Base-by-base conservation (phyloP, 2,113 vertebrate genomes). In the Larimichthys polyactis region DNA sequence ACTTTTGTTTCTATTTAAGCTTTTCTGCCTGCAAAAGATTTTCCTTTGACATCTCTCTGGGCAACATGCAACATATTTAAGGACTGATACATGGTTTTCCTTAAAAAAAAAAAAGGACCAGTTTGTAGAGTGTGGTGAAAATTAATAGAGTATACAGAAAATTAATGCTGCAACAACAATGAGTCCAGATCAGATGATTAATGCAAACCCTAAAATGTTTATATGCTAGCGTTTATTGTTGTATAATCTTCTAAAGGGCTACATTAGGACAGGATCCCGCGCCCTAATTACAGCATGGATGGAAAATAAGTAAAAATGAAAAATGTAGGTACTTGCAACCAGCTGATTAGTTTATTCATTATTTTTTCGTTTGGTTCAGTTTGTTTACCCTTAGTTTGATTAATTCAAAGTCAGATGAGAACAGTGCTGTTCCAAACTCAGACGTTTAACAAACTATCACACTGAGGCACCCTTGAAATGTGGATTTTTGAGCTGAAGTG, bases 1-100 rank as follows among this genome's bases (percentile, higher is more conserved):
- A 71, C 57, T 77, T 77, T 73, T 43, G 29, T 75, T 52, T 65
- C 57, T 46, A 17, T 69, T 19, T 29, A 54, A 62, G 40, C 11
- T 17, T 57, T 14, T 57, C 22, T 32, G 62, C 32, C 44, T 54
- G 43, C 16, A 40, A 79, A 19, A 36, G 12, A 46, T 81, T 75
- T 67, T 10, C 29, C 51, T 49, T 59, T 14, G 5, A 19, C 44
- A 65, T 49, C 22, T 59, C 36, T 63, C 5, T 9, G 67, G 36
- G 19, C 17, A 48, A 73, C 63, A 68, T 22, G 7, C 22, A 65
- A 72, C 46, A 9, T 55, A 40, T 58, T 76, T 5, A 67, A 52
- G 11, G 15, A 32, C 5, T 52, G 72, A 70, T 19, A 36, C 63
- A 55, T 79, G 16, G 3, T 63, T 72, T 6, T 43, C 63, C 55